phyloP scores from a whole-genome alignment of 2,888 invertebrate genomes.

The Drosophila subsilvestris region DNA sequence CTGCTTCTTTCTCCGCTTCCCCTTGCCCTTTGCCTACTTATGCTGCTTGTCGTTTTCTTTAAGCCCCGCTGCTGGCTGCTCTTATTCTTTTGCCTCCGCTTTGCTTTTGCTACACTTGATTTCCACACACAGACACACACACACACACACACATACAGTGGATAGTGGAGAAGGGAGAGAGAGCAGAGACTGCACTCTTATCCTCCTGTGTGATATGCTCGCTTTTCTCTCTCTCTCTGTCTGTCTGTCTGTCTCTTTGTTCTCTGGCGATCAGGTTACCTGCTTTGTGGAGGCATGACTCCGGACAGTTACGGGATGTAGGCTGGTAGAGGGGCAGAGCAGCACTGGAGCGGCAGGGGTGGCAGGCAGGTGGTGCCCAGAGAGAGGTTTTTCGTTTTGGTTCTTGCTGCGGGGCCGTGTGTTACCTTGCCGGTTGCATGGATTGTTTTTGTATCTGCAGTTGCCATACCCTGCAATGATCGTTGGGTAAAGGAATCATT shows the following conservation, averaged over 20 bases:
- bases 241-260: slow-evolving; percentile 28
- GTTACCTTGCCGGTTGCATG: slow-evolving; percentile 67
- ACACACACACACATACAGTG: slow-evolving; percentile 7
- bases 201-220: slow-evolving; percentile 69
- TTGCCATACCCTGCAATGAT: slow-evolving; percentile 32
- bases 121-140: slow-evolving; percentile 62
- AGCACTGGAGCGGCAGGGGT: slow-evolving; percentile 40
- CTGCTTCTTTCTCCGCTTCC: slow-evolving; percentile 32
- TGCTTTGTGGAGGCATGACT: slow-evolving; percentile 26
- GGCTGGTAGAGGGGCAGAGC: slow-evolving; percentile 17
- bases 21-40: slow-evolving; percentile 23
- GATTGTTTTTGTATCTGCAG: slow-evolving; percentile 39
- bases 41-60: slow-evolving; percentile 31
- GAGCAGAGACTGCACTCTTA: slow-evolving; percentile 12
- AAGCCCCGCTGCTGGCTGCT: slow-evolving; percentile 43
- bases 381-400: slow-evolving; percentile 26
- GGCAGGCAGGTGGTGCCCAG: slow-evolving; percentile 66
- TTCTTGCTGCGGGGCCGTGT: slow-evolving; percentile 44
- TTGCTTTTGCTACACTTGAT: slow-evolving; percentile 76
- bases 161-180: slow-evolving; percentile 6
- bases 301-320: background rate
- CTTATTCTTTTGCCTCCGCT: slow-evolving; percentile 68
- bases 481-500: too few relatives aligned
- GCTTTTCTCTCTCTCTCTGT: slow-evolving; percentile 51
- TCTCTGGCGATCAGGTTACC: slow-evolving; percentile 71